These are phyloP conservation scores for Hetaerina americana DNA, from an alignment of 1,140 invertebrate genomes.

Conservation along the genomic window DNA sequence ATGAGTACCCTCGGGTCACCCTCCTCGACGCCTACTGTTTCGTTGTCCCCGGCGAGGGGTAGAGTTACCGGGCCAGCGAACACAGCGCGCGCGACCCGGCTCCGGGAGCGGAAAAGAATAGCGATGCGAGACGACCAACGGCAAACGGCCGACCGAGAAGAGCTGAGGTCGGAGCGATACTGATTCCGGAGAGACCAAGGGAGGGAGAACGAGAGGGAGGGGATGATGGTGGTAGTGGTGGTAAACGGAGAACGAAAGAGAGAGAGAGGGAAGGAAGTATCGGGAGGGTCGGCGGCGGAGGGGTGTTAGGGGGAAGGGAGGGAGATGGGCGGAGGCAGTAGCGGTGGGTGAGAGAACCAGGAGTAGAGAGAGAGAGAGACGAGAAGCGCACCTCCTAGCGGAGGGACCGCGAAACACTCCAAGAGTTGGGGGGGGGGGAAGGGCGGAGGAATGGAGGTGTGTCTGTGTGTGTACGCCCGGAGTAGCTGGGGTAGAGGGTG, in stretches of 20 bases:
- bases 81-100: neutral
- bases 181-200: neutral
- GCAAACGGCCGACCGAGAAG: neutral
- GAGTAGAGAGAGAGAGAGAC: neutral
- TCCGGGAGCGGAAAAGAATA: neutral
- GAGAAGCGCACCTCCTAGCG: neutral
- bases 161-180: neutral
- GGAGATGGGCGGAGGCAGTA: neutral
- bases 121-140: neutral
- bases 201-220: neutral
- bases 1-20: too few relatives aligned
- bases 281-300: too few relatives aligned
- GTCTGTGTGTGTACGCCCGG: neutral
- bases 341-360: neutral
- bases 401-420: neutral
- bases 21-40: too few relatives aligned
- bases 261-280: too few relatives aligned
- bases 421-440: neutral
- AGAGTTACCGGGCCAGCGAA: neutral
- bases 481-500: neutral
- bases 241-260: too few relatives aligned
- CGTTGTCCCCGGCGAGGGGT: too few relatives aligned
- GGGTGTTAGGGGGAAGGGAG: too few relatives aligned
- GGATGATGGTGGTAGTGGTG: too few relatives aligned
- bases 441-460: neutral